Evolutionary conservation across 2,797 vertebrate species (phyloP).

Genomic region (Acanthurus tractus): DNA sequence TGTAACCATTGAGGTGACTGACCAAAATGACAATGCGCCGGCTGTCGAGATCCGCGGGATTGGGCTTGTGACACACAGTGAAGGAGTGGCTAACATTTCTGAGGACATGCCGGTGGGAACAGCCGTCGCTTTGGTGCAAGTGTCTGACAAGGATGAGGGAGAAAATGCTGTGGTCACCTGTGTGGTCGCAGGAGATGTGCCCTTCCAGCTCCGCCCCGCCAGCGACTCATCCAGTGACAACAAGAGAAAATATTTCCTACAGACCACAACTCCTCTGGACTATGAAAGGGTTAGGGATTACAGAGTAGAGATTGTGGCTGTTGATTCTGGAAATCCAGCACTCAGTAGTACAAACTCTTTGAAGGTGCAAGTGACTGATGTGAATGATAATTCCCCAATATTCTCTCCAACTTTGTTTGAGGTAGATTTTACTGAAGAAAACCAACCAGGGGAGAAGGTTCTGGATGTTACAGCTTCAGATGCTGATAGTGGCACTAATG

Average conservation of each 20-base stretch:
- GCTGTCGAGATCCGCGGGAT: slow-evolving; percentile 97
- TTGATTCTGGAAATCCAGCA: slow-evolving; percentile 97
- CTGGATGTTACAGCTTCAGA: slow-evolving; percentile 93
- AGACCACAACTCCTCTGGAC: slow-evolving; percentile 96
- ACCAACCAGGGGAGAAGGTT: slow-evolving; percentile 92
- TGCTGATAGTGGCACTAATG: slow-evolving; percentile 96
- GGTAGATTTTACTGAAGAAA: slow-evolving; percentile 96
- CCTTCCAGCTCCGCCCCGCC: slow-evolving; percentile 95
- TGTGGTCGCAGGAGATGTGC: slow-evolving; percentile 96
- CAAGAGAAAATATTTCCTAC: slow-evolving; percentile 98
- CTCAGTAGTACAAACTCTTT: slow-evolving; percentile 97
- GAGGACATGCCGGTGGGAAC: slow-evolving; percentile 97
- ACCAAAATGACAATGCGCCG: slow-evolving; percentile 97
- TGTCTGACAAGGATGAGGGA: slow-evolving; percentile 96
- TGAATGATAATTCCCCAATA: slow-evolving; percentile 96
- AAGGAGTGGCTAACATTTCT: slow-evolving; percentile 96
- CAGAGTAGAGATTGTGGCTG: slow-evolving; percentile 95
- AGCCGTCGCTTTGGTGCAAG: slow-evolving; percentile 96
- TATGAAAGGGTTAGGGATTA: slow-evolving; percentile 94
- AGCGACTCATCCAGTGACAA: slow-evolving; percentile 95
- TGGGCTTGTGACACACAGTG: slow-evolving; percentile 95
- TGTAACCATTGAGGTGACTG: slow-evolving; percentile 94
- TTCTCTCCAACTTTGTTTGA: slow-evolving; percentile 95
- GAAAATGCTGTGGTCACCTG: slow-evolving; percentile 98
- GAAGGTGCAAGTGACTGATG: slow-evolving; percentile 96